phyloP scores from a whole-genome alignment of 2,113 vertebrate species.

The Tiliqua scincoides region DNA sequence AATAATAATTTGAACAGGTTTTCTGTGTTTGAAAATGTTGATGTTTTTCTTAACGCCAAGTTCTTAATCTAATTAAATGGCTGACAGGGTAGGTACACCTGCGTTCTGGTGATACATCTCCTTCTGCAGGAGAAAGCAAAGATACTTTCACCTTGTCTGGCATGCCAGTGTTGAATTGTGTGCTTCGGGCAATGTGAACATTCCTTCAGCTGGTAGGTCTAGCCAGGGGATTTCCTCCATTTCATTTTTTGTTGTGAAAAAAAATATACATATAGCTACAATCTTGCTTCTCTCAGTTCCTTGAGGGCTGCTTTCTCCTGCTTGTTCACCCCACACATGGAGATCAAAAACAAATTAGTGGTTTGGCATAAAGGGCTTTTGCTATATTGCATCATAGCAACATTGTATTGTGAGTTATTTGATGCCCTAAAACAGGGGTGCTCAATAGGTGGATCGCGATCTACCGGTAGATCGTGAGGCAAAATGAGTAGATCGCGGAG shows the following conservation, averaged over 20 bases:
- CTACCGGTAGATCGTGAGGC: too few species aligned
- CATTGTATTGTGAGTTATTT: background rate
- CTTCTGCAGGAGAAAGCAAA: background rate
- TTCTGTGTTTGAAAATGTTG: background rate
- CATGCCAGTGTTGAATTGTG: background rate
- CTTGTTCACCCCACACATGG: background rate
- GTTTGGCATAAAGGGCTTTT: background rate
- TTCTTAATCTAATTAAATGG: background rate
- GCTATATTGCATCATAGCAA: background rate
- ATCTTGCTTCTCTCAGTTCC: background rate
- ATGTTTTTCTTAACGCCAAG: background rate
- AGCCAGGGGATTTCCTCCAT: slow-evolving; percentile 15
- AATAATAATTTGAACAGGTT: too few species aligned
- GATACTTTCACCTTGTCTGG: background rate
- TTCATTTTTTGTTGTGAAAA: background rate
- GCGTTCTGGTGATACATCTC: background rate
- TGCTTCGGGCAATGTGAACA: background rate
- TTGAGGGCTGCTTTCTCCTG: background rate
- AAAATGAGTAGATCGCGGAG: too few species aligned
- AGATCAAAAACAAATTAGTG: background rate
- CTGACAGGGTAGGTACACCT: background rate
- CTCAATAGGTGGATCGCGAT: too few species aligned
- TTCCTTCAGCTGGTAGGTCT: background rate
- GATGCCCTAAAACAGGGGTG: too few species aligned
- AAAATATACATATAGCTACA: background rate